Base-by-base conservation (phyloP, 2,113 vertebrate species). In the Plecotus auritus region DNA sequence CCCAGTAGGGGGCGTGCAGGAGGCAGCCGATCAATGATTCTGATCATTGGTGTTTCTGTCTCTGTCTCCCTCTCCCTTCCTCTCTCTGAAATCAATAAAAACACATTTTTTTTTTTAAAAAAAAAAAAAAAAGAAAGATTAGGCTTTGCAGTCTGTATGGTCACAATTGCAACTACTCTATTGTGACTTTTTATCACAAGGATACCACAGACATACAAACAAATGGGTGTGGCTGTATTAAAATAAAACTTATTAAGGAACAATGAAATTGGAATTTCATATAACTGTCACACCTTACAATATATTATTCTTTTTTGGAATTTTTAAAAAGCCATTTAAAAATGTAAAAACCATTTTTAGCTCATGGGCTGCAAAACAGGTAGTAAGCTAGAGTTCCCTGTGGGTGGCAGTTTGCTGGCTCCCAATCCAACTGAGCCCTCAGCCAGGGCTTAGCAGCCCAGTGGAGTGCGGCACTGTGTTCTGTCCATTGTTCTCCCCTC, bases 401-500 rank as follows among this genome's bases (percentile, higher is more conserved):
- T 32, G 54, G 76, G 14, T 35, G n/a, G 7, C 12, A 3, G 42
- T 51, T 49, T 40, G 22, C 85, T 84, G 87, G 59, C 22, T 35
- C 4, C 78, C 40, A 13, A 26, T 56, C 9, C 17, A 28, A n/a
- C 32, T 28, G 76, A 67, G 35, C 40, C 35, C 13, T 45, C 47
- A n/a, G 4, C 28, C 11, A 23, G 64, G 17, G 0, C 78, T 76
- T 28, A 0, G 47, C 74, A 74, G 28, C 14, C 17, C 28, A 37
- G n/a, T 4, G 12, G 35, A 13, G 23, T 42, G 26, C 35, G 1
- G 9, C 37, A 26, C 5, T 37, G 0, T 7, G 7, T n/a, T 54
- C 16, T n/a, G 11, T 56, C 14, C 26, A 9, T 14, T 1, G n/a
- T 20, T 16, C 13, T 42, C 18, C 20, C 70, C 32, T 69, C 64